Base-by-base conservation (phyloP, 2,888 invertebrate species). In the Agriopis leucophaearia region DNA sequence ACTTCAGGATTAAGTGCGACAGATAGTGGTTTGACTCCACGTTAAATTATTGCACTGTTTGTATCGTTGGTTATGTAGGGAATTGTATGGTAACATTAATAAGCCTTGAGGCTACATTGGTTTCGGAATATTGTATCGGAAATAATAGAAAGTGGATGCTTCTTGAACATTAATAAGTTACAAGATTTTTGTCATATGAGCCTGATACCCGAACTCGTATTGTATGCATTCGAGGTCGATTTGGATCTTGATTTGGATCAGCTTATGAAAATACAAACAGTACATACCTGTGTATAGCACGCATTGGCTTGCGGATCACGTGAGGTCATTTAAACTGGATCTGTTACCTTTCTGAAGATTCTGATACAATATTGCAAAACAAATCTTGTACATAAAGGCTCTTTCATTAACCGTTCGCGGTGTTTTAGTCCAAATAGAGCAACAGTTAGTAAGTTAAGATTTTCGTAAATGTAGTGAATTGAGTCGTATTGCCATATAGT, bases 391-490 rank as follows among this genome's bases (percentile, higher is more conserved):
- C 40, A 27, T 27, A 58, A 36, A 36, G 48, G 52, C 52, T 13
- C 50, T 56, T 62, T 64, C 36, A 63, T 57, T 40, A 66, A 62
- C 67, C 62, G 67, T 59, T 76, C 75, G 81, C 80, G 85, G 58
- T 54, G 80, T 83, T 77, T 83, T 89, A 91, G 90, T 91, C 90
- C 90, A 90, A 88, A 72, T 87, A 89, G 86, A 83, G 81, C 86
- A 85, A 83, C 85, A 82, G 86, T 87, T 91, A 89, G 79, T 89
- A 88, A 84, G 86, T 75, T 87, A 89, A 88, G 85, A 84, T 82
- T 89, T 87, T 89, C 88, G 84, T 91, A 88, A 86, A 76, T 73
- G 90, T 91, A 91, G 91, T 88, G 85, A 89, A 90, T 86, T 88
- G 82, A 87, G 55, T 85, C 78, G 87, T 90, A 90, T 86, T 89